phyloP scores from a whole-genome alignment of 2,888 invertebrate genomes.

The Heteropelma amictum region DNA sequence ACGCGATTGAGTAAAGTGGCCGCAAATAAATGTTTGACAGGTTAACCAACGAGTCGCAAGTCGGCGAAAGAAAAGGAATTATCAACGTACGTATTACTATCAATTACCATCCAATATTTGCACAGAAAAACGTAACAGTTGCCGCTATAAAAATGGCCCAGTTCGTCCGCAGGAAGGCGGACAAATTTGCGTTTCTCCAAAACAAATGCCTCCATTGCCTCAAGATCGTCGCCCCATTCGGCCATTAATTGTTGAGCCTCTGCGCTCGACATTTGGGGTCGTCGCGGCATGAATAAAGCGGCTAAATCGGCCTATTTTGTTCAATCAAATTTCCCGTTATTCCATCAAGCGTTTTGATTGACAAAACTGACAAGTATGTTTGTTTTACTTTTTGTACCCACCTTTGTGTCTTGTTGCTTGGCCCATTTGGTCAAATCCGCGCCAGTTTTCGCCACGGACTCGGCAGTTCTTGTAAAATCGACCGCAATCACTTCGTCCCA shows the following conservation, averaged over 20 bases:
- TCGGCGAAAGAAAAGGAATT: not conserved
- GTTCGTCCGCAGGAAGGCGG: conserved; percentile 95
- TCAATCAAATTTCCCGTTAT: not conserved
- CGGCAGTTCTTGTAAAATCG: conserved; percentile 98
- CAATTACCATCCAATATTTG: conserved; percentile 93
- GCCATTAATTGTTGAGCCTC: conserved; percentile 94
- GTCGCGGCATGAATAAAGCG: conserved; percentile 96
- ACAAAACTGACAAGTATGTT: conserved; percentile 38
- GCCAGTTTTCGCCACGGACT: conserved; percentile 97
- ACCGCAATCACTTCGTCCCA: conserved; percentile 99
- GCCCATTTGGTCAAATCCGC: conserved; percentile 97
- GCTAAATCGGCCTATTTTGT: conserved; percentile 90
- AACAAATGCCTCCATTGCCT: conserved; percentile 98
- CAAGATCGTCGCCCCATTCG: conserved; percentile 99
- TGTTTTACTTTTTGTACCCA: no score
- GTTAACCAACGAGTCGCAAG: no score
- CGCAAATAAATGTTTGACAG: no score
- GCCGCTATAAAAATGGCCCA: conserved; percentile 93
- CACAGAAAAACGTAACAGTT: conserved; percentile 99
- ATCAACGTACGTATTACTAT: no score
- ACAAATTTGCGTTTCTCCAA: conserved; percentile 98
- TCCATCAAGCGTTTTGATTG: not conserved
- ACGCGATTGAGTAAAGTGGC: no score
- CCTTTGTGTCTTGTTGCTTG: conserved; percentile 91
- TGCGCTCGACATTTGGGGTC: conserved; percentile 89